Base-by-base conservation (phyloP, 2,113 vertebrate genomes). In the Gasterosteus nipponicus region DNA sequence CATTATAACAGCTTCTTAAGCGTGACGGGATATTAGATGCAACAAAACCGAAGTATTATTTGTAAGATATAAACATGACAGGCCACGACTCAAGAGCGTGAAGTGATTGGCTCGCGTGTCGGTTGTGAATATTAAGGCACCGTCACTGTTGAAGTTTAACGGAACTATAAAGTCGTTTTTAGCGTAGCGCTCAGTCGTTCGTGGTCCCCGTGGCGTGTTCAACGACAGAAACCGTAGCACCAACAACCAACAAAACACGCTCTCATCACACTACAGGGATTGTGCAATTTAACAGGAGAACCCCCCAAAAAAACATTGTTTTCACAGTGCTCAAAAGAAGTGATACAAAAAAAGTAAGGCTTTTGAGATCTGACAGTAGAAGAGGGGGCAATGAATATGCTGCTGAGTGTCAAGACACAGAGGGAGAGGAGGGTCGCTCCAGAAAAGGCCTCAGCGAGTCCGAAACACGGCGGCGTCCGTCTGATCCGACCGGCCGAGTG, bases 181-280 rank as follows among this genome's bases (percentile, higher is more conserved):
- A 67, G 58, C 49, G 53, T 58, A 89, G 69, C 65, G 73, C 61
- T 73, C 53, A 64, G 82, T 74, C 60, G 16, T 73, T 75, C 39
- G 67, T 54, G 74, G 60, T 68, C 7, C 4, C 42, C 22, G 69
- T 60, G 16, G 5, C 16, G 16, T 35, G 2, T 60, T 61, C 15
- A 31, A 47, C 22, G 59, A 72, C 26, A 16, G 47, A 79, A 58
- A 68, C 58, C 15, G 51, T 75, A 92, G 87, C 89, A 91, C 80
- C 81, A 59, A 22, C 35, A 77, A 63, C n/a, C 16, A 53, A 75
- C 33, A 29, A 58, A 75, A 69, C 46, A 22, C 12, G 39, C 59
- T 63, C 22, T 26, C 10, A 59, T 76, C 62, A 77, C 76, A 81
- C 72, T 77, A 78, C 75, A 75, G 72, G 26, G 56, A 70, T 87